phyloP scores from a whole-genome alignment of 2,113 vertebrate genomes.

The Lycaon pictus region DNA sequence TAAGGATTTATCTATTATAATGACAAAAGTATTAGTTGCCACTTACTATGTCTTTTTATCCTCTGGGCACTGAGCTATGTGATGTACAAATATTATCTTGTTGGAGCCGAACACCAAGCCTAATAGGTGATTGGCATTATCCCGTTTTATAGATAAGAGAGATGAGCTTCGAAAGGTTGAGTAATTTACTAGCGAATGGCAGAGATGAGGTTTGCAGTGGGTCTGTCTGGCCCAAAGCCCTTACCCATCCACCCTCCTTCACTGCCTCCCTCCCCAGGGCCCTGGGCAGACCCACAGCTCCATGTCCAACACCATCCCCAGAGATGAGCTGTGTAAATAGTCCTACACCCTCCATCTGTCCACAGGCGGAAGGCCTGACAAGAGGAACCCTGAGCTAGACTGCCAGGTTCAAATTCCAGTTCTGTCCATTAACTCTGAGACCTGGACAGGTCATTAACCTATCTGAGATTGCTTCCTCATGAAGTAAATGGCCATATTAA shows the following conservation, averaged over 20 bases:
- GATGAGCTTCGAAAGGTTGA: constrained; percentile 11
- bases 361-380: not conserved
- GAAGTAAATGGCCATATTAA: not conserved
- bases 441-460: not conserved
- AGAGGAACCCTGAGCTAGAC: not conserved
- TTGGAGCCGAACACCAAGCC: not conserved
- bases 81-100: not conserved
- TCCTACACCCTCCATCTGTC: not conserved
- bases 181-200: constrained; percentile 7
- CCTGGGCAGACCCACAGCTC: not conserved
- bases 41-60: constrained; percentile 38
- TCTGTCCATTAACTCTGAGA: not conserved
- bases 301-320: not conserved
- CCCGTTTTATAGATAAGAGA: constrained; percentile 13
- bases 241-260: not conserved
- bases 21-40: constrained; percentile 35
- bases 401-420: not conserved
- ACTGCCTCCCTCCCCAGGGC: not conserved
- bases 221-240: not conserved
- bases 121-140: not conserved
- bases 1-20: constrained; percentile 52
- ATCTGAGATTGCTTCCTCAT: not conserved
- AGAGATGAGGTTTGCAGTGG: not conserved
- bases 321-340: not conserved
- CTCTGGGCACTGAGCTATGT: not conserved